Percentiles rank a stretch among this genome's conserved stretches.
Conservation (phyloP, 2,888 invertebrate species). For the Dione juno region DNA sequence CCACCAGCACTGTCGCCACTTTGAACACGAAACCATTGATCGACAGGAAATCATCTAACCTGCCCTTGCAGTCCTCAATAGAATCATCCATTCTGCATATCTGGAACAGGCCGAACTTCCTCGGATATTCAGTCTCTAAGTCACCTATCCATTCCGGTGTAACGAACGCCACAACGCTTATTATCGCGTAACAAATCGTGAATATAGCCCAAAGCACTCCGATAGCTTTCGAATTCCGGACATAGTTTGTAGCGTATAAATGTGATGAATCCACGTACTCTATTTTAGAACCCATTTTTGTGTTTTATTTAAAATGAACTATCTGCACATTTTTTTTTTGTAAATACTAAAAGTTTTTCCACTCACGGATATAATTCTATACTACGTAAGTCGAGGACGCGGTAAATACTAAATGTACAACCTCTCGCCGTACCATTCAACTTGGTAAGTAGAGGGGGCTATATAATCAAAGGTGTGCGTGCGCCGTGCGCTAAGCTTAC, state of each 20-base stretch:
- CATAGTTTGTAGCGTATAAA: slow-evolving; percentile 95
- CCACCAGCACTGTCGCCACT: slow-evolving; percentile 95
- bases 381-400: slow-evolving; percentile 63
- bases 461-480: slow-evolving; percentile 46
- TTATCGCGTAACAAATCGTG: slow-evolving; percentile 98
- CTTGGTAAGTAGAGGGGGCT: slow-evolving; percentile 72
- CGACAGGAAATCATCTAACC: slow-evolving; percentile 91
- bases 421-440: slow-evolving; percentile 73
- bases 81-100: slow-evolving; percentile 91
- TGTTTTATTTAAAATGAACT: slow-evolving; percentile 49
- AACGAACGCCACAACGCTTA: slow-evolving; percentile 96
- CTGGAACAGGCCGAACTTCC: slow-evolving; percentile 96
- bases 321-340: slow-evolving; percentile 56
- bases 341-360: slow-evolving; percentile 45
- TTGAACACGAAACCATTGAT: slow-evolving; percentile 93
- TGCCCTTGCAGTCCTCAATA: slow-evolving; percentile 92
- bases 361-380: slow-evolving; percentile 39
- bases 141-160: slow-evolving; percentile 97
- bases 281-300: slow-evolving; percentile 93
- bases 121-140: slow-evolving; percentile 92
- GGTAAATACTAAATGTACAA: slow-evolving; percentile 62
- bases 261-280: slow-evolving; percentile 96
- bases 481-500: slow-evolving; percentile 18
- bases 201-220: slow-evolving; percentile 99
- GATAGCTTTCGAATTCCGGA: slow-evolving; percentile 96